Conservation (phyloP, 2,113 vertebrate species). For the Apteryx owenii region DNA sequence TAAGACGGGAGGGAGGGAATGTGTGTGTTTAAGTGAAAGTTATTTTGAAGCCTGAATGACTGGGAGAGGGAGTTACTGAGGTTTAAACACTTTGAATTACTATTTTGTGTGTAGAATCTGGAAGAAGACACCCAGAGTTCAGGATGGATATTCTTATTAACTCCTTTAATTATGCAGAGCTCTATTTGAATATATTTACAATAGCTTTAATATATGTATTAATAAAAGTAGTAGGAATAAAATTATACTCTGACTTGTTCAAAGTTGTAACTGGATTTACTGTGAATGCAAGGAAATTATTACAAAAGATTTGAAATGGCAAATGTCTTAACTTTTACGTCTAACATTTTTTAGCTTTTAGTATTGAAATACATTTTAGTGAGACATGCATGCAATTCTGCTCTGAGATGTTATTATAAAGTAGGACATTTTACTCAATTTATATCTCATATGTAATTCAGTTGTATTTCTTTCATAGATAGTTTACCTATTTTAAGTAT, state of each 20-base stretch:
- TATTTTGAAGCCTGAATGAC: not conserved
- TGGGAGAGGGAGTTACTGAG: not conserved
- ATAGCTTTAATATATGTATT: not conserved
- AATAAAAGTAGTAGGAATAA: not conserved
- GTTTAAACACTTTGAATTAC: not conserved
- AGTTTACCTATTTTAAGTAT: not conserved
- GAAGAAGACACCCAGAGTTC: not conserved
- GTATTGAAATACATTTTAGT: not conserved
- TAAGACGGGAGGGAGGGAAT: not conserved
- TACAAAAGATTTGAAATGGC: not conserved
- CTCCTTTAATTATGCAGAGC: not conserved
- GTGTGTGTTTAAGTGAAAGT: not conserved
- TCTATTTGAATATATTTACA: not conserved
- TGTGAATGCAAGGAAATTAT: not conserved
- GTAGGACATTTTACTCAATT: not conserved
- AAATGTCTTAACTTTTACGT: not conserved
- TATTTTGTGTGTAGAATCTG: not conserved
- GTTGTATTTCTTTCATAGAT: not conserved
- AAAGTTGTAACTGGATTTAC: not conserved
- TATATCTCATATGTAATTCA: not conserved
- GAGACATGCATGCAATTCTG: not conserved
- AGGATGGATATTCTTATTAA: not conserved
- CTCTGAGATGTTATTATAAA: not conserved
- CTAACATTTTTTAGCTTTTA: not conserved
- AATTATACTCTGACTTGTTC: not conserved